Percentiles rank a stretch among this genome's conserved stretches.
These are phyloP conservation scores for Amblyopsis rosae DNA, from an alignment of 2,113 vertebrate species.

Conservation along the genomic window DNA sequence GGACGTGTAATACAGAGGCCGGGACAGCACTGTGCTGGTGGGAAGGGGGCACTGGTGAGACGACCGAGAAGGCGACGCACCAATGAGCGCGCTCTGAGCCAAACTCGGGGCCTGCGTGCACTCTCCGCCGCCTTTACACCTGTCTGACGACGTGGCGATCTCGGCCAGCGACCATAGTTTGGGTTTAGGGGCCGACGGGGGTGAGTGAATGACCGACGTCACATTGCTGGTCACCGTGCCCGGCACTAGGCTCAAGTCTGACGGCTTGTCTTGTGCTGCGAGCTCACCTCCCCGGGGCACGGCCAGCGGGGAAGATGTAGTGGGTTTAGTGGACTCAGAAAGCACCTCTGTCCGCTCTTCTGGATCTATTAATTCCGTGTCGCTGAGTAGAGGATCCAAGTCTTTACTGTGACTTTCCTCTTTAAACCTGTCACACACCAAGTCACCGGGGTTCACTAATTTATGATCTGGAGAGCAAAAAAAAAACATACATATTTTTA, in stretches of 20 bases:
- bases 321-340: conserved; percentile 73
- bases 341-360: conserved; percentile 83
- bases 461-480: conserved; percentile 72
- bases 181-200: conserved; percentile 87
- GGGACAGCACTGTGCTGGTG: conserved; percentile 88
- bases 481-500: conserved; percentile 34
- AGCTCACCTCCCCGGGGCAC: conserved; percentile 68
- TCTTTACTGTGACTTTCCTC: conserved; percentile 78
- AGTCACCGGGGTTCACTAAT: conserved; percentile 75
- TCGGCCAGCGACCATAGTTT: conserved; percentile 97
- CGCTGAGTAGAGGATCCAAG: conserved; percentile 82
- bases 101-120: conserved; percentile 67
- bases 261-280: conserved; percentile 71
- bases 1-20: conserved; percentile 94
- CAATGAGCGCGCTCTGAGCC: conserved; percentile 74
- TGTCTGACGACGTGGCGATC: conserved; percentile 95
- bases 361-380: conserved; percentile 89
- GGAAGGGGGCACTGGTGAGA: conserved; percentile 89
- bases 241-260: conserved; percentile 70
- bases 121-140: conserved; percentile 83
- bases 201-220: conserved; percentile 92
- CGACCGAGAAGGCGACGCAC: conserved; percentile 84
- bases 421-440: conserved; percentile 79
- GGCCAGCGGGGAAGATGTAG: conserved; percentile 80
- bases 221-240: conserved; percentile 72